phyloP scores from a whole-genome alignment of 2,113 vertebrate genomes.

The Oxygymnocypris stewartii region DNA sequence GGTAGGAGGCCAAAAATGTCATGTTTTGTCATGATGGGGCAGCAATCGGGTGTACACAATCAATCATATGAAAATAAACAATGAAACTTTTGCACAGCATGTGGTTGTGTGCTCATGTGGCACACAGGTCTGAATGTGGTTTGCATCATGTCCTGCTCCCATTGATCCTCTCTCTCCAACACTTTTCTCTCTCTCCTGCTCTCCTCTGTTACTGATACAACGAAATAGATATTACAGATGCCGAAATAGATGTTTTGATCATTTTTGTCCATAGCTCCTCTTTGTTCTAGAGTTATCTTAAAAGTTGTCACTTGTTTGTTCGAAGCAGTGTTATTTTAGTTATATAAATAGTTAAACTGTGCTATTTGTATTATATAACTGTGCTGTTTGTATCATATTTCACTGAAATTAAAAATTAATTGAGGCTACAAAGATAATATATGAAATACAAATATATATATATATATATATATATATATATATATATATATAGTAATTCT shows the following conservation, averaged over 20 bases:
- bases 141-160: neutral
- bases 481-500: too few species aligned
- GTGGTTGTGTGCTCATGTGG: neutral
- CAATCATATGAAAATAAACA: slow-evolving; percentile 8
- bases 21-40: slow-evolving; percentile 15
- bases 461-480: too few species aligned
- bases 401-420: too few species aligned
- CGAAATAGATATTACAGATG: neutral
- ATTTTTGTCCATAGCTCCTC: neutral
- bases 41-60: neutral
- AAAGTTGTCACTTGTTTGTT: too few species aligned
- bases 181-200: neutral
- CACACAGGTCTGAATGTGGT: neutral
- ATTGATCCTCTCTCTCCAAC: neutral
- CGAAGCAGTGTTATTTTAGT: too few species aligned
- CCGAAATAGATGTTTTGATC: neutral
- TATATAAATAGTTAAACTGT: too few species aligned
- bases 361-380: too few species aligned
- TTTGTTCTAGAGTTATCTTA: too few species aligned
- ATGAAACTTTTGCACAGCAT: neutral
- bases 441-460: too few species aligned
- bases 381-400: too few species aligned
- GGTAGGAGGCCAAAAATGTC: slow-evolving; percentile 16
- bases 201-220: neutral
- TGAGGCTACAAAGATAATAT: too few species aligned